Base-by-base conservation (phyloP, 2,797 vertebrate genomes). In the Sarcoramphus papa region DNA sequence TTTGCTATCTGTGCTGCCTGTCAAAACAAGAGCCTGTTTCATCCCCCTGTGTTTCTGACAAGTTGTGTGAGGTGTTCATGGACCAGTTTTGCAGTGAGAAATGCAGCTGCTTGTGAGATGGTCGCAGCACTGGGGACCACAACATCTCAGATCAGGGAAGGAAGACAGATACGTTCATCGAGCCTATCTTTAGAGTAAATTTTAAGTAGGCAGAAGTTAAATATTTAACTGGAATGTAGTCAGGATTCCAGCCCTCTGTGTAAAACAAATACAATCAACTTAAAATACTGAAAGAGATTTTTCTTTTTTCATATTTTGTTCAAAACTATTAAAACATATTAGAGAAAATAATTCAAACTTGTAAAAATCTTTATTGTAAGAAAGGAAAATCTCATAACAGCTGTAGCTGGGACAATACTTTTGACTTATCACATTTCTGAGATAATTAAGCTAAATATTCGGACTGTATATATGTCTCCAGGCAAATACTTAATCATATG, bases 381-480 rank as follows among this genome's bases (percentile, higher is more conserved):
- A 64, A 86, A 88, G 50, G 24, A 54, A 85, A 84, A 88, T 72
- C 54, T 80, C 30, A 1, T 48, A 86, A 67, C 67, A 83, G 40
- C 35, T 63, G 25, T 75, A 78, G 43, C 56, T 75, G 62, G 69
- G 73, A 82, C 35, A 82, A 72, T 84, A 70, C 80, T 93, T 96
- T 40, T 33, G 45, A 90, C 41, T 87, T 95, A 92, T 4, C 43
- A 79, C 74, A 63, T 95, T 91, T 88, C 68, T 93, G 63, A 95
- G 64, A 94, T 83, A 92, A 97, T 96, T 95, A 96, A 96, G 76
- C 74, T 83, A 95, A 97, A 96, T 97, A 93, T 85, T 93, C 89
- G 78, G 65, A 56, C 60, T 72, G 27, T 70, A 72, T 78, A 59
- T 78, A 43, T 74, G 53, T 65, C 70, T 83, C 62, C 76, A 90